Evolutionary conservation across 2,888 invertebrate species (phyloP), one percentile per base, ranked within the genome.

Genomic region (Abrostola triplasia): DNA sequence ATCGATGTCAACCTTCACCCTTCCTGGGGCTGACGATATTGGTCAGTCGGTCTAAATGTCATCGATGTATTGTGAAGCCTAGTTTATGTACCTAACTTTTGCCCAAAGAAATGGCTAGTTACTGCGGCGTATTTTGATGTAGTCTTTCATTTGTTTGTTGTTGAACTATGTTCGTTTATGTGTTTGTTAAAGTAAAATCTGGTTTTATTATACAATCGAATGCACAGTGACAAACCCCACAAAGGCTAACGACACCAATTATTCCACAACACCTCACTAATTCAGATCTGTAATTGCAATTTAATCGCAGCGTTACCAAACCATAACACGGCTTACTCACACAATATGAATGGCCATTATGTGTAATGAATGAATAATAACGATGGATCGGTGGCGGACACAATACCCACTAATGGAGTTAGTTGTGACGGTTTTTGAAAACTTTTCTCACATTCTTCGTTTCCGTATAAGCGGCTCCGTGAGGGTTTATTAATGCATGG

Each of bases 291-390:
- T 75, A 59, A 73, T 73, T 60, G 67, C 48, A 63, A 64, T 57
- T 71, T 71, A 73, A 73, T 73, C 40, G 60, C 55, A 7, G 41
- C 40, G 36, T 59, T 52, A 6, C 0, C 44, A 54, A 59, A 53
- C 48, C 70, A 54, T 53, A 62, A 13, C n/a, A 8, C 36, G 24
- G 9, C 47, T 59, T 36, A 53, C 13, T 12, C 41, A 35, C 40
- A 59, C 56, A 24, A 36, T 8, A 50, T 35, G 53, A 73, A 59
- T 58, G 5, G 6, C 24, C n/a, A 60, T 69, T 55, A 6, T 9
- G 35, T 55, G 38, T 59, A 24, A 71, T 67, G 60, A 67, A 73
- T 71, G 63, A 67, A 67, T 67, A 56, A 59, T 53, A 40, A 35
- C 36, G 7, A 52, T 13, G 37, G 70, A 56, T 59, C 12, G 49